These are phyloP conservation scores for Actinia tenebrosa DNA, from an alignment of 64 coral and sea anemone species.

Conservation along the genomic window DNA sequence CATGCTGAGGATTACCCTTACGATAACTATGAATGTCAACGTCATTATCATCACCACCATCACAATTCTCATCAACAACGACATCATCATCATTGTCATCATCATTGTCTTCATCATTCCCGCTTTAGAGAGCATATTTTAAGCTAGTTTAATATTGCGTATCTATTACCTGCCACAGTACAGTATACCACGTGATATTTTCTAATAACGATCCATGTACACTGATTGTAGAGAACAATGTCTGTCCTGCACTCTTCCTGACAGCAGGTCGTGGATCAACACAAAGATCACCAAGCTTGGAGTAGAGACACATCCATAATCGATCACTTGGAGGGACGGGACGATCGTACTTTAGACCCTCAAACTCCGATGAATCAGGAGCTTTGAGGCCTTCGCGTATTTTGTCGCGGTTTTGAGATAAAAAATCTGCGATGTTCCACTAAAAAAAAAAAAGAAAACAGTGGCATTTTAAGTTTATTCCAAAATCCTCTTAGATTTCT, in stretches of 20 bases:
- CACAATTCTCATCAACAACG: too few relatives aligned
- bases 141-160: not conserved
- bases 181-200: constrained; percentile 71
- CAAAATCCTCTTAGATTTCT: not conserved
- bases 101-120: too few relatives aligned
- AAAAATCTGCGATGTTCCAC: constrained; percentile 98
- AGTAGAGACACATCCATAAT: constrained; percentile 98
- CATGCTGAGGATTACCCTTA: too few relatives aligned
- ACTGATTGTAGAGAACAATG: constrained; percentile 94
- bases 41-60: not conserved
- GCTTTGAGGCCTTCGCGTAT: constrained; percentile 61
- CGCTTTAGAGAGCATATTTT: too few relatives aligned
- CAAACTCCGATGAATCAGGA: constrained; percentile 21
- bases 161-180: constrained; percentile 68
- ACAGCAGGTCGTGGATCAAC: constrained; percentile 92
- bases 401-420: constrained; percentile 80
- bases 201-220: constrained; percentile 89
- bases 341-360: constrained; percentile 70
- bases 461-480: not conserved
- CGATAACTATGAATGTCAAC: too few relatives aligned
- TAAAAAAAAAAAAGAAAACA: constrained; percentile 7
- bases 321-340: constrained; percentile 78
- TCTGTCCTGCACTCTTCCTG: constrained; percentile 98
- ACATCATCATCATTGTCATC: too few relatives aligned
- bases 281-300: constrained; percentile 93